A percentile compares a stretch with the other conserved stretches of the same genome.
Conservation (phyloP, 1,140 invertebrate genomes). For the Drosophila arizonae region DNA sequence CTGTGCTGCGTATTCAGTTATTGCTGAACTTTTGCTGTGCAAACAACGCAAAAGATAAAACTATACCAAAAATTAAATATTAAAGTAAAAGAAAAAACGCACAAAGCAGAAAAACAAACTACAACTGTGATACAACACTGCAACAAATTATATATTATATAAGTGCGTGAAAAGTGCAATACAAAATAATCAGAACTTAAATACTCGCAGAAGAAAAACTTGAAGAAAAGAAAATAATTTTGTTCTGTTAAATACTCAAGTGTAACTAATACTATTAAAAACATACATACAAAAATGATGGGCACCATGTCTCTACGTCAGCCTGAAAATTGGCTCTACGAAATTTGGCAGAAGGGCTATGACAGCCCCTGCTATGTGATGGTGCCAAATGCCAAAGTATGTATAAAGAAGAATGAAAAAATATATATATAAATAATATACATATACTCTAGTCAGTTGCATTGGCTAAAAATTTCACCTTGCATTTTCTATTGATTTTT, state of each 20-base stretch:
- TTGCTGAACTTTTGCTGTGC: constrained; percentile 77
- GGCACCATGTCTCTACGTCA: constrained; percentile 80
- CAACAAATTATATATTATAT: constrained; percentile 14
- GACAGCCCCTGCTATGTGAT: constrained; percentile 86
- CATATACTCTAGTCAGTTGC: constrained; percentile 28
- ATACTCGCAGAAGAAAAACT: constrained; percentile 16
- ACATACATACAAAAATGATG: constrained; percentile 66
- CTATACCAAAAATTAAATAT: constrained; percentile 15
- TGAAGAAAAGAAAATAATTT: constrained; percentile 11
- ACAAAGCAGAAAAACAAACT: constrained; percentile 12
- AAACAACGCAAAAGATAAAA: constrained; percentile 43
- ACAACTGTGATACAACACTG: constrained; percentile 41
- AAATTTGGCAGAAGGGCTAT: constrained; percentile 86
- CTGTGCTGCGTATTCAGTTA: constrained; percentile 69
- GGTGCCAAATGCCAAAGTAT: constrained; percentile 86
- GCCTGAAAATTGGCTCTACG: constrained; percentile 85
- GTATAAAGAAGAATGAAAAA: constrained; percentile 63
- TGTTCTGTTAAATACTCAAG: not conserved
- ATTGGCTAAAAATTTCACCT: constrained; percentile 25
- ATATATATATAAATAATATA: constrained; percentile 12
- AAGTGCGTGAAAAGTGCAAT: constrained; percentile 26
- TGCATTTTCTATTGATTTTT: constrained; percentile 75
- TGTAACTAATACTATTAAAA: constrained; percentile 9
- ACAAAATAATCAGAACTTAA: constrained; percentile 20
- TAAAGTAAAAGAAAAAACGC: constrained; percentile 14